These are phyloP conservation scores for Cryptotermes secundus DNA, from an alignment of 1,140 invertebrate species.

Conservation along the genomic window DNA sequence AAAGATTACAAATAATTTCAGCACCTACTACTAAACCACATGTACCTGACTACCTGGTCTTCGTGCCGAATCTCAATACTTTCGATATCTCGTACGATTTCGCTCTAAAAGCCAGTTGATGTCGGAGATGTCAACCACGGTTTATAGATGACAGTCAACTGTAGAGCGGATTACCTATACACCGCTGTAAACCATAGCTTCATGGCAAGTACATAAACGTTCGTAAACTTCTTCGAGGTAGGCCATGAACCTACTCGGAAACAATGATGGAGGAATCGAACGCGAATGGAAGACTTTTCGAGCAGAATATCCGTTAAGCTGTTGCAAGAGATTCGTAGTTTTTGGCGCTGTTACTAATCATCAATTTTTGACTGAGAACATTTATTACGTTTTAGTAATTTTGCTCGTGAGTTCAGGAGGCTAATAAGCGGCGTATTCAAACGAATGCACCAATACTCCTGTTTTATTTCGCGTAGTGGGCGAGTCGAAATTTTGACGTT, in stretches of 20 bases:
- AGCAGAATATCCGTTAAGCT: not conserved
- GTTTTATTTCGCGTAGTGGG: not conserved
- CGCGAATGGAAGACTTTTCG: not conserved
- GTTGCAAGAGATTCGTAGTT: not conserved
- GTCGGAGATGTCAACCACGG: too few species aligned
- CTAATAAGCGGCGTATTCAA: not conserved
- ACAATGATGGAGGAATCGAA: not conserved
- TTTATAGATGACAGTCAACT: too few species aligned
- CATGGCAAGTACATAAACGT: not conserved
- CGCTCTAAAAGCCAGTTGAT: too few species aligned
- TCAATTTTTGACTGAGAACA: not conserved
- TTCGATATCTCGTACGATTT: not conserved
- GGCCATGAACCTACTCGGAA: not conserved
- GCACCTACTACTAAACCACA: not conserved
- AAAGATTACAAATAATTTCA: not conserved
- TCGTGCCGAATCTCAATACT: not conserved
- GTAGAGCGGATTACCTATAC: not conserved
- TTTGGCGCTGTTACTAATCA: not conserved
- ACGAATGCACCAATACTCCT: not conserved
- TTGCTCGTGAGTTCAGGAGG: not conserved
- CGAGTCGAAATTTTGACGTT: constrained; percentile 16
- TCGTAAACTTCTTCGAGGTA: not conserved
- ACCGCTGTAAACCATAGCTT: not conserved
- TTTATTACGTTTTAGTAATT: not conserved
- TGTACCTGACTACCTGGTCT: not conserved